Evolutionary conservation across 1,140 invertebrate species (phyloP).

Genomic region (Tetragonula clypearis): DNA sequence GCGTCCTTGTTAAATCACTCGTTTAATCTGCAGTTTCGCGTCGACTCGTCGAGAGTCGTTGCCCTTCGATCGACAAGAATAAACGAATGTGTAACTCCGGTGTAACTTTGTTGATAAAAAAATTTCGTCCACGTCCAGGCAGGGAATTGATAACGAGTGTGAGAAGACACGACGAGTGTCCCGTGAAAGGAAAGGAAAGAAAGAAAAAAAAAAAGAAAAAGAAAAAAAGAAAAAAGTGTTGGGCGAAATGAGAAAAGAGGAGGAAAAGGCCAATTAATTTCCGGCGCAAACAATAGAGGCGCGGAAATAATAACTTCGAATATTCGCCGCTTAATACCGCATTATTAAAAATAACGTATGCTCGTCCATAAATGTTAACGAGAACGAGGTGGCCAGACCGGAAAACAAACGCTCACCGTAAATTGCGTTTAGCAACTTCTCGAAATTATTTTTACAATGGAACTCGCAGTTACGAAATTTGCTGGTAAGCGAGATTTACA

Average conservation of each 20-base stretch:
- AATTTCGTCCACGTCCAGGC: too few species aligned
- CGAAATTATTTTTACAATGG: conserved; percentile 33
- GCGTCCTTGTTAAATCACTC: too few species aligned
- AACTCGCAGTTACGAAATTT: conserved; percentile 5
- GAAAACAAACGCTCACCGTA: not conserved
- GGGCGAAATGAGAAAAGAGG: not conserved
- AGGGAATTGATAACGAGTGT: too few species aligned
- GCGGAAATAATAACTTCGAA: not conserved
- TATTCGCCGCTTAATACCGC: not conserved
- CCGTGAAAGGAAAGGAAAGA: not conserved
- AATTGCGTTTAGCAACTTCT: conserved; percentile 3
- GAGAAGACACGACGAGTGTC: too few species aligned
- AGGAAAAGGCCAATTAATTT: not conserved
- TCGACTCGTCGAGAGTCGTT: too few species aligned
- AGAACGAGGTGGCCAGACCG: not conserved
- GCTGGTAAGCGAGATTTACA: conserved; percentile 7
- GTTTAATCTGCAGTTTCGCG: too few species aligned
- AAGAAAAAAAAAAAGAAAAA: not conserved
- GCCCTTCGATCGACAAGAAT: too few species aligned
- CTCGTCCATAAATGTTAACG: not conserved
- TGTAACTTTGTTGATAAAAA: too few species aligned
- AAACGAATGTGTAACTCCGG: too few species aligned
- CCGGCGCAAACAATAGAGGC: not conserved
- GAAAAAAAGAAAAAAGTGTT: not conserved
- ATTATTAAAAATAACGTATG: conserved; percentile 7